Percentiles rank a stretch among this genome's conserved stretches.
phyloP scores from a whole-genome alignment of 2,888 invertebrate genomes.

The Heteropelma amictum region DNA sequence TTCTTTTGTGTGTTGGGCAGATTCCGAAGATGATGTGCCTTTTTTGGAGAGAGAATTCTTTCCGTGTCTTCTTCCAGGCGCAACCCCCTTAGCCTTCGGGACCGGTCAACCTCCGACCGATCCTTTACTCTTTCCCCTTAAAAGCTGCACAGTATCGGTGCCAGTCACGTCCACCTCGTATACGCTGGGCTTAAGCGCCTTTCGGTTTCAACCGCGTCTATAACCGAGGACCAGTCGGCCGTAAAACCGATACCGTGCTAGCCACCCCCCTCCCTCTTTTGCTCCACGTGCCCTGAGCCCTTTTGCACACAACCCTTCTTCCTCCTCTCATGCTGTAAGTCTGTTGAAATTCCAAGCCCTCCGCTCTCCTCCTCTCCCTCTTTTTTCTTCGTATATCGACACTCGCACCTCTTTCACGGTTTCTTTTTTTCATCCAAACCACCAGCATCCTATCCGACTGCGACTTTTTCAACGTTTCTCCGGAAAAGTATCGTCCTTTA shows the following conservation, averaged over 20 bases:
- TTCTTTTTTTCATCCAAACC: conserved; percentile 17
- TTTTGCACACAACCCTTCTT: conserved; percentile 19
- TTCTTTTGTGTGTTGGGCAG: background rate
- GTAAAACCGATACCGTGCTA: conserved; percentile 71
- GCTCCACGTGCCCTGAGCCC: conserved; percentile 2
- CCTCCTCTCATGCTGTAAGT: conserved; percentile 14
- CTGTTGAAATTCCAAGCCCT: conserved; percentile 48
- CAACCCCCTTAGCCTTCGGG: conserved; percentile 28
- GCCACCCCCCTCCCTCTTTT: background rate
- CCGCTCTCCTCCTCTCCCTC: background rate
- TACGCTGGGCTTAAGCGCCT: conserved; percentile 67
- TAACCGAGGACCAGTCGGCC: conserved; percentile 56
- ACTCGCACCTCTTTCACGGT: conserved; percentile 33
- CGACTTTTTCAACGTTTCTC: conserved; percentile 10
- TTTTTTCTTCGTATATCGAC: conserved; percentile 1
- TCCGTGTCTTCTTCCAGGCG: background rate
- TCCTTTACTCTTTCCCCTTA: background rate
- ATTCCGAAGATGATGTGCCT: conserved; percentile 8
- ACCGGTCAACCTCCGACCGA: conserved; percentile 31
- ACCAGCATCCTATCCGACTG: background rate
- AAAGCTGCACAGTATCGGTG: too few species aligned
- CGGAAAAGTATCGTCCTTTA: conserved; percentile 48
- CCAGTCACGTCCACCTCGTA: conserved; percentile 66
- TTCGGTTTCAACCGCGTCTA: conserved; percentile 68
- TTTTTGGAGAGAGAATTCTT: conserved; percentile 17